phyloP scores from a whole-genome alignment of 2,888 invertebrate genomes.

The Pocota personata region DNA sequence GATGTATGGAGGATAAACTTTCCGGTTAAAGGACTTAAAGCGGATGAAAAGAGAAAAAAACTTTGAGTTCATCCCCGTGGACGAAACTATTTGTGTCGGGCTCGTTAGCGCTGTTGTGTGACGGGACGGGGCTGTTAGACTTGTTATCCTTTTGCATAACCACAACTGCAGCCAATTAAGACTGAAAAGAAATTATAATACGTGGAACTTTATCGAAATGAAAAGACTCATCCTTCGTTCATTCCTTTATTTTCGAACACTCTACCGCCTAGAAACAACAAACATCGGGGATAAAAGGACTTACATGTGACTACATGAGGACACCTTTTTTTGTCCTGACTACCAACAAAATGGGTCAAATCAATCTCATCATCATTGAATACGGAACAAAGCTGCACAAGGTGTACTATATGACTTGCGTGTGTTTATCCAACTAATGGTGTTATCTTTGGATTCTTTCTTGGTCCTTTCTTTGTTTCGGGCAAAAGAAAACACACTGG shows the following conservation, averaged over 20 bases:
- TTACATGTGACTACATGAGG: slow-evolving; percentile 32
- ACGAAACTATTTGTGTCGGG: slow-evolving; percentile 49
- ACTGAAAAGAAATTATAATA: background rate
- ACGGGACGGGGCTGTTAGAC: slow-evolving; percentile 9
- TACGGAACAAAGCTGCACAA: background rate
- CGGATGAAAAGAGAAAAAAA: slow-evolving; percentile 20
- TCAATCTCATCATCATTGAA: slow-evolving; percentile 56
- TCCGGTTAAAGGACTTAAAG: slow-evolving; percentile 29
- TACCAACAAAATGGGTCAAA: slow-evolving; percentile 53
- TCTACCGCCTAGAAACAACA: slow-evolving; percentile 37
- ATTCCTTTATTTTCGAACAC: too few species aligned
- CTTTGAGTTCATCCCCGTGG: slow-evolving; percentile 18
- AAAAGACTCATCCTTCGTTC: background rate
- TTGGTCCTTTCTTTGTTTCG: slow-evolving; percentile 10
- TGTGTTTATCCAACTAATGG: slow-evolving; percentile 70
- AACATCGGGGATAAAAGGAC: slow-evolving; percentile 60
- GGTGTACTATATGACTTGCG: too few species aligned
- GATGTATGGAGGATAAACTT: slow-evolving; percentile 20
- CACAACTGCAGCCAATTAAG: slow-evolving; percentile 50
- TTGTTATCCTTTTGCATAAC: slow-evolving; percentile 6
- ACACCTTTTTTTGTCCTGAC: slow-evolving; percentile 27
- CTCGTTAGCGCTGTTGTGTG: slow-evolving; percentile 29
- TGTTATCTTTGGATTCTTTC: slow-evolving; percentile 57
- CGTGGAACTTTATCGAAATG: background rate
- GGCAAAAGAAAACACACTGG: slow-evolving; percentile 26